Base-by-base conservation (phyloP, 2,888 invertebrate species). In the Urechis unicinctus region DNA sequence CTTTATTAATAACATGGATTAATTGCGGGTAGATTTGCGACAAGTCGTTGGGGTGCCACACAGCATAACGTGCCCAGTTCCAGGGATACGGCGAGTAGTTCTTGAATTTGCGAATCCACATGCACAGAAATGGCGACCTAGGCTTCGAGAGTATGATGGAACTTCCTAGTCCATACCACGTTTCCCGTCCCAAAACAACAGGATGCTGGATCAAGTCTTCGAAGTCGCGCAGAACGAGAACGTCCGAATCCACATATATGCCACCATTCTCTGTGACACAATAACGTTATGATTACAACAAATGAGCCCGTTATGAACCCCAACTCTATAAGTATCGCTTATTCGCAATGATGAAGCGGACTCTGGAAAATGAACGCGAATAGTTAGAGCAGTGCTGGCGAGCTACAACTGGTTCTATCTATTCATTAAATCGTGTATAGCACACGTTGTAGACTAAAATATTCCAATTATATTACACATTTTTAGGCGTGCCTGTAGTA, bases 201-300 rank as follows among this genome's bases (percentile, higher is more conserved):
- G 31, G 22, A 42, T 53, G 46, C 6, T 48, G 45, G 2, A 60
- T 29, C 17, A 62, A 49, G 5, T 55, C 50, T 22, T 60, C 53
- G 48, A 62, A 60, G 9, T 59, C 57, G 25, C 49, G 49, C 5
- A 62, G 41, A 5, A 59, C 56, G 6, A 62, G 30, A 22, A 62
- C 52, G 36, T 62, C 62, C 13, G 50, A 49, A 55, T 62, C 62
- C 25, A 62, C 36, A 42, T 62, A 62, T n/a, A 62, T 62, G 3
- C 62, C 62, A 13, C 62, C 62, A 36, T 36, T 36, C 9, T 36
- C 36, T 36, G 36, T 36, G 17, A 17, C 36, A 36, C 9, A 36
- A 36, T 36, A n/a, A n/a, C n/a, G n/a, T n/a, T n/a, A n/a, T 36
- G 17, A 36, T 36, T 13, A 13, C 9, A 36, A 36, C 9, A 36